These are phyloP conservation scores for Caenorhabditis sp. DNA, from an alignment of 2,888 invertebrate genomes.

Conservation along the genomic window DNA sequence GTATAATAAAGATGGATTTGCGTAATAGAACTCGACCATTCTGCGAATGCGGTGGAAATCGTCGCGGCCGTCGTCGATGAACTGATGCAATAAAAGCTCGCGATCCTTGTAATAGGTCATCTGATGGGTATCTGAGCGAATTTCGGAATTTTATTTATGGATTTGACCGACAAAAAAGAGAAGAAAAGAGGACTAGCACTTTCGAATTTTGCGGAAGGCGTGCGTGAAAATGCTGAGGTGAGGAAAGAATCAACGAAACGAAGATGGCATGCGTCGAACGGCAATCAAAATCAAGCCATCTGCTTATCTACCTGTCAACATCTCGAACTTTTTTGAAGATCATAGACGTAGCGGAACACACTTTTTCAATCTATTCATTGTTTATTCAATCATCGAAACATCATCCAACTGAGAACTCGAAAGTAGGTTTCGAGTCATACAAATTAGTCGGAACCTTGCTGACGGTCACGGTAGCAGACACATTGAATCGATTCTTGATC, in stretches of 20 bases:
- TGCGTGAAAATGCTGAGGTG: no score
- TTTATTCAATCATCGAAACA: background rate
- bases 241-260: background rate
- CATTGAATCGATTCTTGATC: slow-evolving; percentile 53
- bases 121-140: slow-evolving; percentile 42
- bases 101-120: slow-evolving; percentile 46
- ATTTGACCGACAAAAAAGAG: slow-evolving; percentile 45
- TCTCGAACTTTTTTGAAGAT: slow-evolving; percentile 4
- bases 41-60: background rate
- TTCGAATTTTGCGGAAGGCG: no score
- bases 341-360: background rate
- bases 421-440: slow-evolving; percentile 58
- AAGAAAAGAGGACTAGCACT: background rate
- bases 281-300: background rate
- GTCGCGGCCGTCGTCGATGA: background rate
- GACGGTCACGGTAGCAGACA: slow-evolving; percentile 49
- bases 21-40: slow-evolving; percentile 12
- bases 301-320: slow-evolving; percentile 38
- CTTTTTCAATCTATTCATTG: background rate
- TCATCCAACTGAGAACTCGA: slow-evolving; percentile 47
- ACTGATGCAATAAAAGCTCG: slow-evolving; percentile 45
- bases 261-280: slow-evolving; percentile 10
- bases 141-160: slow-evolving; percentile 30
- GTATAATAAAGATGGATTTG: background rate
- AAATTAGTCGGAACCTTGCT: slow-evolving; percentile 51